Evolutionary conservation across 1,140 invertebrate species (phyloP).

Genomic region (Melipona quadrifasciata): DNA sequence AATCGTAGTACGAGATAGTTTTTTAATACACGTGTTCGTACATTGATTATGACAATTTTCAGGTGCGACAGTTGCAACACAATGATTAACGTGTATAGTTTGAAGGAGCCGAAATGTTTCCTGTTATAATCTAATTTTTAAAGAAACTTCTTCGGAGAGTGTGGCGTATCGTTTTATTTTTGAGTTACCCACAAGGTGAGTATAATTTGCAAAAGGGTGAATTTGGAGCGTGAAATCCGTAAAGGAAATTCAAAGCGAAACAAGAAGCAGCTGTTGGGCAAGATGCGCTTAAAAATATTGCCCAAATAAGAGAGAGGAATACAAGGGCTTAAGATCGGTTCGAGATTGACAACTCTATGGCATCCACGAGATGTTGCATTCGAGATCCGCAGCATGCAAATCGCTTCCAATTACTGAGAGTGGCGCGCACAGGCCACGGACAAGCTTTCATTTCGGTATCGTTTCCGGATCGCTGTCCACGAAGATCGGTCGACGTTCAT

Average conservation of each 20-base stretch:
- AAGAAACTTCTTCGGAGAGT: too few relatives aligned
- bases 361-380: conserved; percentile 43
- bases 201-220: background rate
- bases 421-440: conserved; percentile 29
- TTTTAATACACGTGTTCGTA: too few relatives aligned
- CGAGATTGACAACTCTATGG: conserved; percentile 6
- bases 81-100: too few relatives aligned
- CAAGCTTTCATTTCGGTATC: conserved; percentile 22
- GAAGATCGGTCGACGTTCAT: conserved; percentile 5
- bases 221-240: too few relatives aligned
- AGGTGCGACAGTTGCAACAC: too few relatives aligned
- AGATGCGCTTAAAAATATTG: background rate
- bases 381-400: conserved; percentile 59
- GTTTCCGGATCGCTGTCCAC: conserved; percentile 7
- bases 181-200: too few relatives aligned
- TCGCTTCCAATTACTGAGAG: conserved; percentile 60
- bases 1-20: too few relatives aligned
- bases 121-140: too few relatives aligned
- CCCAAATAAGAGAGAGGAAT: background rate
- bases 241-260: background rate
- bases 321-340: background rate
- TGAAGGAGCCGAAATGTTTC: too few relatives aligned
- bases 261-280: background rate
- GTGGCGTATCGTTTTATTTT: too few relatives aligned
- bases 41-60: too few relatives aligned